These are phyloP conservation scores for Agrenia bidenticulata DNA, from an alignment of 2,888 invertebrate species.

Conservation along the genomic window DNA sequence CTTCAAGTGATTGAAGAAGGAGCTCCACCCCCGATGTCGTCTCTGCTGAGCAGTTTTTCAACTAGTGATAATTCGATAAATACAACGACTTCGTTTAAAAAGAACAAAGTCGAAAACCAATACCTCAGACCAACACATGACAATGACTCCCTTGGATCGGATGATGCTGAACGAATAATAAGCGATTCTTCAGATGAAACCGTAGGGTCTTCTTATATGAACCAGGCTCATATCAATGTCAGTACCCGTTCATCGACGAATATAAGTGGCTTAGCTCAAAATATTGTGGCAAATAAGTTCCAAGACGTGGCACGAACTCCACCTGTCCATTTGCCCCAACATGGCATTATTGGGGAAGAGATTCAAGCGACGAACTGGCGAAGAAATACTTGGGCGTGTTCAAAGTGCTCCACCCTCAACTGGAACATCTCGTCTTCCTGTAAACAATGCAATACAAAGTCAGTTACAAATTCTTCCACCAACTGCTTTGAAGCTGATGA, in stretches of 20 bases:
- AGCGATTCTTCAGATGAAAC: too few relatives aligned
- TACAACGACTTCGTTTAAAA: too few relatives aligned
- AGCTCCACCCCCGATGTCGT: slow-evolving; percentile 21
- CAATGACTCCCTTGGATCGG: too few relatives aligned
- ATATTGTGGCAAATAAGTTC: background rate
- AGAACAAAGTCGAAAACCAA: too few relatives aligned
- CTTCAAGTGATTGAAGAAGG: slow-evolving; percentile 56
- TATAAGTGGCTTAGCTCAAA: background rate
- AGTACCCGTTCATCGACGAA: background rate
- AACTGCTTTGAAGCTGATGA: background rate
- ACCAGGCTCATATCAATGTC: too few relatives aligned
- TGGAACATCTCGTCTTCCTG: slow-evolving; percentile 10
- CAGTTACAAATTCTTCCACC: background rate
- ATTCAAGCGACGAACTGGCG: background rate
- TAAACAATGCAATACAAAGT: slow-evolving; percentile 15
- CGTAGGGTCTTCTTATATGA: too few relatives aligned
- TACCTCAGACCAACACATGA: too few relatives aligned
- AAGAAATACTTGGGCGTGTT: slow-evolving; percentile 5
- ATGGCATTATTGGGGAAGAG: background rate
- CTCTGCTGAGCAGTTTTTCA: too few relatives aligned
- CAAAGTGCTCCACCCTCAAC: background rate
- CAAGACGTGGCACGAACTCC: too few relatives aligned
- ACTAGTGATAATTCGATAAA: too few relatives aligned
- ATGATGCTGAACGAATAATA: too few relatives aligned
- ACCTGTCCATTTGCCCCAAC: too few relatives aligned